Evolutionary conservation across 2,113 vertebrate genomes (phyloP).

Genomic region (Mobula hypostoma): DNA sequence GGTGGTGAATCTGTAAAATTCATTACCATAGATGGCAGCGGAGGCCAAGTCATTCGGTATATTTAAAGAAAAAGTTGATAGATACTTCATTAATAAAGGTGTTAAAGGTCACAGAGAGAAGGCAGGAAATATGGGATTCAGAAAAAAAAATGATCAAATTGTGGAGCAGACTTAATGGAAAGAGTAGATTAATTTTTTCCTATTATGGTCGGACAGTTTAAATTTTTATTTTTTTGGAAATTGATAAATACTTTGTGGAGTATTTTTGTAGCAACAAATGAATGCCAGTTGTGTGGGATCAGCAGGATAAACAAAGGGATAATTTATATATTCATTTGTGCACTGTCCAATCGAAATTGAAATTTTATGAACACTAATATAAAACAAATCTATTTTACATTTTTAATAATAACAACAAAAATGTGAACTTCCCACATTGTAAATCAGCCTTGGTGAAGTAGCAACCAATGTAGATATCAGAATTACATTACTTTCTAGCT

Average conservation of each 20-base stretch:
- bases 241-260: background rate
- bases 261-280: background rate
- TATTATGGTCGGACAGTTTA: too few relatives aligned
- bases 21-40: too few relatives aligned
- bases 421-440: background rate
- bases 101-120: too few relatives aligned
- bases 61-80: too few relatives aligned
- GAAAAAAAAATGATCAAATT: too few relatives aligned
- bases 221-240: background rate
- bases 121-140: too few relatives aligned
- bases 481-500: background rate
- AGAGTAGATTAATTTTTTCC: too few relatives aligned
- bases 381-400: background rate
- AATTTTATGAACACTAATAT: background rate
- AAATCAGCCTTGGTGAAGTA: background rate
- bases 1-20: too few relatives aligned
- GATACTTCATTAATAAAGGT: too few relatives aligned
- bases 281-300: background rate
- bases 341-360: background rate
- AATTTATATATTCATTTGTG: background rate
- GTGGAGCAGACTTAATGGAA: too few relatives aligned
- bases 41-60: too few relatives aligned
- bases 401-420: background rate
- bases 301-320: background rate
- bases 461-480: background rate